Conservation (phyloP, 2,888 invertebrate genomes). For the Temnothorax ravouxi region DNA sequence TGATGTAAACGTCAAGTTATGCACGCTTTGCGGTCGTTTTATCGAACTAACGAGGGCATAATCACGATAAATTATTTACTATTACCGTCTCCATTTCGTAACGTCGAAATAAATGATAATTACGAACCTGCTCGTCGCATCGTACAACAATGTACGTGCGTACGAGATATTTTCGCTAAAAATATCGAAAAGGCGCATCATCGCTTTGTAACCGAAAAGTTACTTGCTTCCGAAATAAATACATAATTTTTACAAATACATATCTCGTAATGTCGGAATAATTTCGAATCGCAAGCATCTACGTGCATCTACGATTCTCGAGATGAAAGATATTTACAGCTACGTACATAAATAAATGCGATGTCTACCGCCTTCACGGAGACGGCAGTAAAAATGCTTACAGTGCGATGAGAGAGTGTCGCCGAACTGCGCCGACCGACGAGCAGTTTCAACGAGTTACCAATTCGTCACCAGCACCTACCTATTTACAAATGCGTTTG, state of each 20-base stretch:
- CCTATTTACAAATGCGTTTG: slow-evolving; percentile 47
- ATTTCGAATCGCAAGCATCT: not conserved
- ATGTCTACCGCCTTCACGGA: slow-evolving; percentile 17
- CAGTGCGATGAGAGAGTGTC: not conserved
- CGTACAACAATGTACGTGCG: not conserved
- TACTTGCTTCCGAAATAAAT: not conserved
- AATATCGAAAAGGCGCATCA: not conserved
- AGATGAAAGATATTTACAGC: slow-evolving; percentile 41
- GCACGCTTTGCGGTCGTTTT: not conserved
- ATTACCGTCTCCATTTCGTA: slow-evolving; percentile 35
- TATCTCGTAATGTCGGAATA: slow-evolving; percentile 11
- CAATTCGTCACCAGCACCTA: slow-evolving; percentile 16
- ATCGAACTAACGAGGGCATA: not conserved
- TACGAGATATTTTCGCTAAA: not conserved
- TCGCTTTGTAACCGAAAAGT: not conserved
- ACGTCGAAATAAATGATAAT: slow-evolving; percentile 29
- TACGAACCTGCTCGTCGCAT: not conserved
- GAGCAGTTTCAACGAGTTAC: not conserved
- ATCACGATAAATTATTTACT: slow-evolving; percentile 18
- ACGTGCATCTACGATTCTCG: not conserved
- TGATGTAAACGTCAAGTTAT: slow-evolving; percentile 31
- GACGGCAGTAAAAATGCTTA: slow-evolving; percentile 26
- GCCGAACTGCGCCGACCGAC: not conserved
- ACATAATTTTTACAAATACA: slow-evolving; percentile 37
- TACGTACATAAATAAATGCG: slow-evolving; percentile 48